These are phyloP conservation scores for Brachypterus glaber DNA, from an alignment of 2,888 invertebrate genomes.

Conservation along the genomic window DNA sequence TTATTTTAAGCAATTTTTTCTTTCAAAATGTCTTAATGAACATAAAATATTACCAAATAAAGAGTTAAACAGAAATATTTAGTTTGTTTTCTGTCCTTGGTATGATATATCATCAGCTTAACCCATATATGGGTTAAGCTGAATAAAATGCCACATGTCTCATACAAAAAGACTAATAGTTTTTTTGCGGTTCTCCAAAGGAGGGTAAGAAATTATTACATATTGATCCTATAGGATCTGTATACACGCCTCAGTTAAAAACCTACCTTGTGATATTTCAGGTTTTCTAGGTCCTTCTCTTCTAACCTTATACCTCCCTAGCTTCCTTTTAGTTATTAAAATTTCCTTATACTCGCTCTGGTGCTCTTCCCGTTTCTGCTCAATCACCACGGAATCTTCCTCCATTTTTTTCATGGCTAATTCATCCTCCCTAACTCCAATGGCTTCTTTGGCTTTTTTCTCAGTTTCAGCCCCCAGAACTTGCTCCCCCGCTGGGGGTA, in stretches of 20 bases:
- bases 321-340: conserved; percentile 49
- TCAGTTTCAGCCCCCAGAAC: conserved; percentile 65
- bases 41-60: too few relatives aligned
- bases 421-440: conserved; percentile 45
- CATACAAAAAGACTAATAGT: neutral
- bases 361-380: conserved; percentile 57
- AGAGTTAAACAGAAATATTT: too few relatives aligned
- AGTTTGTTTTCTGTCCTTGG: too few relatives aligned
- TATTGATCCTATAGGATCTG: neutral
- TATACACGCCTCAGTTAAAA: too few relatives aligned
- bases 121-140: too few relatives aligned
- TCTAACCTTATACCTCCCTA: conserved; percentile 50
- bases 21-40: too few relatives aligned
- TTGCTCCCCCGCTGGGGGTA: conserved; percentile 83
- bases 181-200: too few relatives aligned
- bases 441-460: conserved; percentile 32
- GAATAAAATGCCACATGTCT: neutral
- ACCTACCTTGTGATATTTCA: conserved; percentile 36
- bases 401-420: conserved; percentile 53
- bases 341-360: conserved; percentile 52
- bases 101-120: too few relatives aligned
- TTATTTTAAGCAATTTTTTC: too few relatives aligned
- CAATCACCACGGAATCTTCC: conserved; percentile 53
- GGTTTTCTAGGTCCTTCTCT: conserved; percentile 52
- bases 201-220: neutral